Evolutionary conservation across 30 jellyfish, hydroid and myxozoan genomes (phyloP).

Genomic region (Phacellophora camtschatica): DNA sequence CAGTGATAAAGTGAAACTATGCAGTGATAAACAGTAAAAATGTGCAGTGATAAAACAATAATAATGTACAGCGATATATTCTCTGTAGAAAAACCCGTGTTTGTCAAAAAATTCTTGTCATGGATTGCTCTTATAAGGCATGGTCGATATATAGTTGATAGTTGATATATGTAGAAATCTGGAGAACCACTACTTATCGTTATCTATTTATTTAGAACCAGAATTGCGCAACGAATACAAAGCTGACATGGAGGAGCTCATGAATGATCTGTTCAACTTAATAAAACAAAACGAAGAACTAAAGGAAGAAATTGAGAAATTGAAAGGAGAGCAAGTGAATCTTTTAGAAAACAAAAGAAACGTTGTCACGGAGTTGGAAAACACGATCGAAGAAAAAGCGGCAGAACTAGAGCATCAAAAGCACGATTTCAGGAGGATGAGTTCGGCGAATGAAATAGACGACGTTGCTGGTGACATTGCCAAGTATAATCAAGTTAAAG

Average conservation of each 20-base stretch:
- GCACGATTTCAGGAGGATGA: constrained; percentile 50
- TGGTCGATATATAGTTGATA: too few relatives aligned
- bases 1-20: too few relatives aligned
- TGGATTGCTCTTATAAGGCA: too few relatives aligned
- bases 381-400: constrained; percentile 35
- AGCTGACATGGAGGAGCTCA: constrained; percentile 43
- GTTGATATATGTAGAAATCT: too few relatives aligned
- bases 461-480: constrained; percentile 8
- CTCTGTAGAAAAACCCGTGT: too few relatives aligned
- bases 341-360: constrained; percentile 36
- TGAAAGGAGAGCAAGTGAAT: constrained; percentile 30
- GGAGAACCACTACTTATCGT: too few relatives aligned
- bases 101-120: too few relatives aligned
- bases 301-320: constrained; percentile 55
- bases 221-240: constrained; percentile 23
- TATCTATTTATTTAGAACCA: too few relatives aligned
- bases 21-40: too few relatives aligned
- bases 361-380: constrained; percentile 44
- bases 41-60: too few relatives aligned
- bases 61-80: too few relatives aligned
- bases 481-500: constrained; percentile 3
- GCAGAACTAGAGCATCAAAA: constrained; percentile 65
- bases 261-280: constrained; percentile 37
- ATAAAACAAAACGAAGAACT: constrained; percentile 53
- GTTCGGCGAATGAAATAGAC: constrained; percentile 38